Evolutionary conservation across 2,888 invertebrate genomes (phyloP), one percentile per base, ranked within the genome.

Genomic region (Fragum fragum): DNA sequence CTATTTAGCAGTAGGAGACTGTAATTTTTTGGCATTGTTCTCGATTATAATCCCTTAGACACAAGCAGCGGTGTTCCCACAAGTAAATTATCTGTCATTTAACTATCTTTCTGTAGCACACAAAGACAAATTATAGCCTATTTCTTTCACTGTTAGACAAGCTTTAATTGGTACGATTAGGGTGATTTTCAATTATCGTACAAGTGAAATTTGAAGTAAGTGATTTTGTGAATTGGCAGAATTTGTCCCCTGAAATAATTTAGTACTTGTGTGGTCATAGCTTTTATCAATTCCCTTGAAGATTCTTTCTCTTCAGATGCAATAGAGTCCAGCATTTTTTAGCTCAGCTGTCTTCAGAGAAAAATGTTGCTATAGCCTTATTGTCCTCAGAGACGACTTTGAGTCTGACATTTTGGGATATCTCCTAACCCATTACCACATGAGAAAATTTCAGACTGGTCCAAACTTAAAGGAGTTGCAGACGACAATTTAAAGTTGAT

Each of bases 61-160:
- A 42, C 42, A 42, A 42, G 21, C 42, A 66, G 42, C 11, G 26
- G 11, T 21, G 1, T 39, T 66, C 66, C 42, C 66, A 66, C 39
- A 36, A 26, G 66, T 42, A 66, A 66, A 66, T 66, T 66, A 66
- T 66, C 66, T 42, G 26, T 66, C 42, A 66, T 26, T 66, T 66
- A 61, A 32, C 66, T 23, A 42, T 42, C 42, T 39, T 39, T 16
- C 42, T 66, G 66, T 42, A 23, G 23, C 9, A 66, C 23, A 66
- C 42, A 66, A 66, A 66, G 66, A 71, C 55, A 70, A 70, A 70
- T 70, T 70, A 47, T 29, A 28, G 5, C 52, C 6, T 53, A 70
- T 70, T 71, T 55, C 71, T 71, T 55, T 71, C 71, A 55, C 71
- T 55, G 55, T 55, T 53, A 29, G 55, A 71, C 32, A 32, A 55